Percentiles rank a stretch among this genome's conserved stretches.
Evolutionary conservation across 2,113 vertebrate species (phyloP).

Genomic region (Ceratotherium simum): DNA sequence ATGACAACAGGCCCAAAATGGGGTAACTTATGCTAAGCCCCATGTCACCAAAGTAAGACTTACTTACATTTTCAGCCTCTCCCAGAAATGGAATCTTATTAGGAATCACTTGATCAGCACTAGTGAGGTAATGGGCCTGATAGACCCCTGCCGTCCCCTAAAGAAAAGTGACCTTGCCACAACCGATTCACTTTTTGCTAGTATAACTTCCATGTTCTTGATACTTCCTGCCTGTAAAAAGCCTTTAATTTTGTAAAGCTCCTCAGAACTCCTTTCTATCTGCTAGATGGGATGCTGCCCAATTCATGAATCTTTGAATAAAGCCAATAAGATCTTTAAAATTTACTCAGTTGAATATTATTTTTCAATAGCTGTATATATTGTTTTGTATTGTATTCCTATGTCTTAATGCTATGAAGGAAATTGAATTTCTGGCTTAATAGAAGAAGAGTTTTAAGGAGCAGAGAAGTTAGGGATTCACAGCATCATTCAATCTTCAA

Average conservation of each 20-base stretch:
- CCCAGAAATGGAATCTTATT: neutral
- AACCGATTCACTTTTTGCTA: no score
- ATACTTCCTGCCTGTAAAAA: neutral
- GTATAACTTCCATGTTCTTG: neutral
- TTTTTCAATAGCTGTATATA: neutral
- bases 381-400: neutral
- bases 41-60: neutral
- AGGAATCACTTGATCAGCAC: neutral
- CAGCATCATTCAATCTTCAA: no score
- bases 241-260: neutral
- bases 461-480: no score
- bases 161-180: no score
- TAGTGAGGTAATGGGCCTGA: neutral
- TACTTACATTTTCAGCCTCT: neutral
- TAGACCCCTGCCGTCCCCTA: no score
- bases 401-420: neutral
- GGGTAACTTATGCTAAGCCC: neutral
- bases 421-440: neutral
- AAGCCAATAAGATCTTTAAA: neutral
- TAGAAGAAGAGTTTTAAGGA: neutral
- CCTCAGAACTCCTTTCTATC: neutral
- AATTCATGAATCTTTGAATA: no score
- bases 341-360: neutral
- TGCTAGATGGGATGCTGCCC: neutral
- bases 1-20: neutral